These are phyloP conservation scores for Lasaia peninsularis DNA, from an alignment of 1,140 invertebrate species.

Conservation along the genomic window DNA sequence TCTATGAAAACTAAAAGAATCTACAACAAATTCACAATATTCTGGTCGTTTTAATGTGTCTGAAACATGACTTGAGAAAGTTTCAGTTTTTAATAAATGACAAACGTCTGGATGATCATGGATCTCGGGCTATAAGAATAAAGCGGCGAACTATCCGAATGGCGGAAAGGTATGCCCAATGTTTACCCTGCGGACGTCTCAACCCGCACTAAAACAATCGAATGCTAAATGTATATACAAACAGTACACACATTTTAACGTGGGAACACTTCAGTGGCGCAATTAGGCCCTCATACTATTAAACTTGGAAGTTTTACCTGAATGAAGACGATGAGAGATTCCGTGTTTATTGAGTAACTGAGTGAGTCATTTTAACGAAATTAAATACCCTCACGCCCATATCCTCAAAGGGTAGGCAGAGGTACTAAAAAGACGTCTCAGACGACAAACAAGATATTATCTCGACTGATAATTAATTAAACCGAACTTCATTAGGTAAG, in stretches of 20 bases:
- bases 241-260: slow-evolving; percentile 70
- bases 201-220: slow-evolving; percentile 74
- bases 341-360: neutral
- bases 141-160: slow-evolving; percentile 16
- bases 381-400: too few species aligned
- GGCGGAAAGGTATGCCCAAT: slow-evolving; percentile 42
- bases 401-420: too few species aligned
- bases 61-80: too few species aligned
- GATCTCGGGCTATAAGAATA: neutral
- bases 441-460: too few species aligned
- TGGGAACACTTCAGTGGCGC: slow-evolving; percentile 66
- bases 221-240: slow-evolving; percentile 70
- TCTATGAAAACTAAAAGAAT: too few species aligned
- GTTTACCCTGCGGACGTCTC: slow-evolving; percentile 64
- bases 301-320: neutral
- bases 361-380: too few species aligned
- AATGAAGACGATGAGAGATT: neutral
- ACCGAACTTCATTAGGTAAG: too few species aligned
- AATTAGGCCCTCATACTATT: slow-evolving; percentile 55
- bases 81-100: too few species aligned
- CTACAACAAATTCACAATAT: too few species aligned
- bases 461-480: too few species aligned
- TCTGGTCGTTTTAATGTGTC: too few species aligned
- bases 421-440: too few species aligned
- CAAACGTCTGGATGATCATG: neutral